Evolutionary conservation across 2,888 invertebrate species (phyloP).

Genomic region (Rhyacophila evoluta): DNA sequence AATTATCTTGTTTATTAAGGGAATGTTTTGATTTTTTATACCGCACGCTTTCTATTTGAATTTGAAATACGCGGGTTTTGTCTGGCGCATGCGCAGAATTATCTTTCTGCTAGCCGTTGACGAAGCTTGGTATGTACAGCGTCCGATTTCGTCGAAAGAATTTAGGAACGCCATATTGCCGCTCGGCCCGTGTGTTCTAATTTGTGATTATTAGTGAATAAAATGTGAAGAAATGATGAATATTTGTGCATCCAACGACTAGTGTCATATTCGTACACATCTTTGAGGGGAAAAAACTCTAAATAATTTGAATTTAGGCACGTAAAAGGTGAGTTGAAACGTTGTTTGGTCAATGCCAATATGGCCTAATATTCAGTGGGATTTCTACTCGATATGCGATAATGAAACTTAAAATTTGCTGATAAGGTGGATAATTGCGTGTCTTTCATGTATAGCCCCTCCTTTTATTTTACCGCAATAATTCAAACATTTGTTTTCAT

Average conservation of each 20-base stretch:
- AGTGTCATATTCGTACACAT: slow-evolving; percentile 1
- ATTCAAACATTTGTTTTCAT: slow-evolving; percentile 42
- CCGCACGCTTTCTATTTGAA: neutral
- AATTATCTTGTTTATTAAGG: too few species aligned
- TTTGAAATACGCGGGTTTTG: slow-evolving; percentile 4
- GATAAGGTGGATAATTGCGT: slow-evolving; percentile 74
- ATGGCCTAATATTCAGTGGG: slow-evolving; percentile 73
- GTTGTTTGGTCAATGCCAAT: slow-evolving; percentile 70
- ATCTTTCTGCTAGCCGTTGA: slow-evolving; percentile 29
- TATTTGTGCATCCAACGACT: neutral
- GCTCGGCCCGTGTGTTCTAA: slow-evolving; percentile 29
- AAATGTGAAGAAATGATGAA: slow-evolving; percentile 33
- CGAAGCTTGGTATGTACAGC: slow-evolving; percentile 37
- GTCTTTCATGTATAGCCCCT: slow-evolving; percentile 54
- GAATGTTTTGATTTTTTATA: too few species aligned
- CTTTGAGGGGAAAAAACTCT: neutral
- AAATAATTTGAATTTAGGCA: slow-evolving; percentile 47
- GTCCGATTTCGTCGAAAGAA: slow-evolving; percentile 42
- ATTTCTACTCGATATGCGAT: slow-evolving; percentile 72
- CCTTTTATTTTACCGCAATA: slow-evolving; percentile 55
- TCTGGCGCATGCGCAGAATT: slow-evolving; percentile 36
- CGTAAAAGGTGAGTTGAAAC: slow-evolving; percentile 69
- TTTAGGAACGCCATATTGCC: slow-evolving; percentile 56
- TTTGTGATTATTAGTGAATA: slow-evolving; percentile 43
- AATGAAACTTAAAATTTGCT: slow-evolving; percentile 73